Evolutionary conservation across 2,888 invertebrate species (phyloP), one percentile per base, ranked within the genome.

Genomic region (Andrena haemorrhoa): DNA sequence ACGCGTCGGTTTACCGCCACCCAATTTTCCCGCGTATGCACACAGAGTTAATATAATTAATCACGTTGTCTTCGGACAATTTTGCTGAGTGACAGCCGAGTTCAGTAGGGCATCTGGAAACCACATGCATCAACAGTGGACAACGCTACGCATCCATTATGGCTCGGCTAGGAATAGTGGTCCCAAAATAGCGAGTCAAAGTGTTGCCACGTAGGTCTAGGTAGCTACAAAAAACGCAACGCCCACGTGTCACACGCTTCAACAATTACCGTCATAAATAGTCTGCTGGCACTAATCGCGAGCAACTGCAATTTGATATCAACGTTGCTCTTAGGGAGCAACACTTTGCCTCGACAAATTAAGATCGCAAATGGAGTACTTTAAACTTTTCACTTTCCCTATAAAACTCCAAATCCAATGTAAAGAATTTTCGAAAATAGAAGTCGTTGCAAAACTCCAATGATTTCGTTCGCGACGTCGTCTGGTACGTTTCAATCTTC

Each of bases 41-140:
- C 35, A 65, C 51, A 72, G 5, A 20, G 60, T 35, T 72, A 72
- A 65, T 56, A 12, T 6, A 61, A 77, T 77, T 77, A 76, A 71
- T 76, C 58, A 72, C 41, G 56, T 51, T 53, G 65, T 61, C 65
- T 61, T 72, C 60, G 20, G n/a, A 23, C 29, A 61, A 29, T 72
- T 61, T 66, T 33, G 66, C 35, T 66, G 71, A 66, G 51, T 51
- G 77, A 35, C 65, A 66, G 20, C 49, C 51, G 35, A 51, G 72
- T 61, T 51, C 29, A 33, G 33, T 35, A 16, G 56, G 47, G 31
- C 16, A n/a, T 72, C 31, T 49, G 23, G 47, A 51, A 53, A 53
- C 72, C 72, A 23, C 61, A 53, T 77, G 66, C 65, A 66, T 66
- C 51, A 72, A 66, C 61, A 23, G 41, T 20, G 66, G 53, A 33